Evolutionary conservation across 2,113 vertebrate genomes (phyloP).

Genomic region (Megalops atlanticus): DNA sequence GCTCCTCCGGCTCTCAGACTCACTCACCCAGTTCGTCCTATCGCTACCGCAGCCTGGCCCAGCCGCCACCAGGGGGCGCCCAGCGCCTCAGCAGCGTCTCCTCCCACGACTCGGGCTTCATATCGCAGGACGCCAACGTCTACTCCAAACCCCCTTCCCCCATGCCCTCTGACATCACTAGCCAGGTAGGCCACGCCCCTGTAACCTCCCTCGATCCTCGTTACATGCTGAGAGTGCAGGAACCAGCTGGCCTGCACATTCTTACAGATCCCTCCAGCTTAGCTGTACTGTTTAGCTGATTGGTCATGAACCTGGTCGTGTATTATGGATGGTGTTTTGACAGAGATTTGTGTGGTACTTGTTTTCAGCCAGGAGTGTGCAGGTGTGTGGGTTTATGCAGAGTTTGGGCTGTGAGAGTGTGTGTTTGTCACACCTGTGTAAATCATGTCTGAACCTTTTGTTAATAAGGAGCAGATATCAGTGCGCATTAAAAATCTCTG

Average conservation of each 20-base stretch:
- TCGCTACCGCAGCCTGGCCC: constrained; percentile 92
- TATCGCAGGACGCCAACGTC: constrained; percentile 90
- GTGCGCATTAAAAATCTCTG: background rate
- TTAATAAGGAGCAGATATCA: background rate
- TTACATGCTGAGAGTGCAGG: too few species aligned
- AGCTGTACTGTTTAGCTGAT: background rate
- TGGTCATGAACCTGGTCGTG: background rate
- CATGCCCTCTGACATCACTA: constrained; percentile 96
- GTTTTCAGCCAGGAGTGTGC: background rate
- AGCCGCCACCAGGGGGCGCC: constrained; percentile 78
- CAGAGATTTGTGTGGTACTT: background rate
- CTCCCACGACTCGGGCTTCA: constrained; percentile 95
- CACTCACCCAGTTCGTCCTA: constrained; percentile 80
- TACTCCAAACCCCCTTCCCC: constrained; percentile 96
- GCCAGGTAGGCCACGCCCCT: constrained; percentile 77
- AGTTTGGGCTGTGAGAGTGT: too few species aligned
- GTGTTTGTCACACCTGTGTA: background rate
- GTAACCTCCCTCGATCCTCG: background rate
- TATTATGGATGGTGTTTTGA: background rate
- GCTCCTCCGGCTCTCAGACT: constrained; percentile 60
- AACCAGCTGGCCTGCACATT: background rate
- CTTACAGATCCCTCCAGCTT: background rate
- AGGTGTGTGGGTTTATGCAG: background rate
- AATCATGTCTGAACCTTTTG: background rate
- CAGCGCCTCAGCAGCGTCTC: constrained; percentile 97